These are phyloP conservation scores for Natrix natrix DNA, from an alignment of 2,797 vertebrate genomes.

Conservation along the genomic window DNA sequence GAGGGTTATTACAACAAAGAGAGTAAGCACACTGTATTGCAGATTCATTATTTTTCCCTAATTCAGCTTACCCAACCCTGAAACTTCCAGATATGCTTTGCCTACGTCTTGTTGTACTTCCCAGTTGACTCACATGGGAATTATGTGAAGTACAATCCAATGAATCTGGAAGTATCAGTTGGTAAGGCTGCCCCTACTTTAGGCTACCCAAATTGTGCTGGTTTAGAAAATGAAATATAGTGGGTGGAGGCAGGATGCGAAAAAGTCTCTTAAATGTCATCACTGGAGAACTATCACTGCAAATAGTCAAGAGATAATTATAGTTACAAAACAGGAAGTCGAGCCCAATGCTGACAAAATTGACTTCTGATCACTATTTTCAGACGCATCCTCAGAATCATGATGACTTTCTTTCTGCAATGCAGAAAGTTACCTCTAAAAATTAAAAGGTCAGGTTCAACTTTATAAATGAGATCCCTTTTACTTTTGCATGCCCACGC, in stretches of 20 bases:
- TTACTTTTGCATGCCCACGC: not conserved
- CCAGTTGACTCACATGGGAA: not conserved
- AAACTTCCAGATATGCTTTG: not conserved
- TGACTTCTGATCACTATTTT: conserved; percentile 4
- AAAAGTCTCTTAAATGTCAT: conserved; percentile 31
- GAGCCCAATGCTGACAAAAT: conserved; percentile 36
- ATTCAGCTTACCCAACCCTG: not conserved
- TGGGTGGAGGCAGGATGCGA: not conserved
- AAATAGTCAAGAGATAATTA: conserved; percentile 39
- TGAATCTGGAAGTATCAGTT: not conserved
- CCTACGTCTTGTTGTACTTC: not conserved
- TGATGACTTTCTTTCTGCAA: not conserved
- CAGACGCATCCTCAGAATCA: conserved; percentile 3
- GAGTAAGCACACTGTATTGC: fast-evolving
- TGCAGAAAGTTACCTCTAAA: not conserved
- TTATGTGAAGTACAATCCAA: not conserved
- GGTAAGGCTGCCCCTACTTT: not conserved
- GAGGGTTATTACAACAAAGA: not conserved
- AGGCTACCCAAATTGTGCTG: not conserved
- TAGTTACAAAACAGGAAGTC: conserved; percentile 36
- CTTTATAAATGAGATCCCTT: not conserved
- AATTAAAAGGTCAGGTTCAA: not conserved
- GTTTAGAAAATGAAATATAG: conserved; percentile 16
- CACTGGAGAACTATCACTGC: conserved; percentile 43
- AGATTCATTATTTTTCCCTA: conserved; percentile 26